These are phyloP conservation scores for Sinocyclocheilus grahami DNA, from an alignment of 2,113 vertebrate genomes.

Conservation along the genomic window DNA sequence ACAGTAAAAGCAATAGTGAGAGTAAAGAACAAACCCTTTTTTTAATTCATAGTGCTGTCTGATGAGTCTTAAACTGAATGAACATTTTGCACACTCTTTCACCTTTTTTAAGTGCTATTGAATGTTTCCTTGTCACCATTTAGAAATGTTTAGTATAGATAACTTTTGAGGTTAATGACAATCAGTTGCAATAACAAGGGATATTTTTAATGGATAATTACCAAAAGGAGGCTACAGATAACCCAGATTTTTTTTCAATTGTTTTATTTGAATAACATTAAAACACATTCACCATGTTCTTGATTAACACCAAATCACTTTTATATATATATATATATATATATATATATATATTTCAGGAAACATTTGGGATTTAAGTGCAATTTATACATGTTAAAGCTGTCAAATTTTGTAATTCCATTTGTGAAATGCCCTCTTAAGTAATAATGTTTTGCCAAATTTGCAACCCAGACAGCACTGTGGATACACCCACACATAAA, in stretches of 20 bases:
- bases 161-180: conserved; percentile 57
- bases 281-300: neutral
- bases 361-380: conserved; percentile 25
- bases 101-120: neutral
- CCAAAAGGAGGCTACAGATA: neutral
- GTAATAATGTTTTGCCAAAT: conserved; percentile 16
- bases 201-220: neutral
- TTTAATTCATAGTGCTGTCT: conserved; percentile 58
- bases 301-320: neutral
- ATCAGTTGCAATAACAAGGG: conserved; percentile 38
- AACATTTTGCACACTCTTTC: conserved; percentile 31
- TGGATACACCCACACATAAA: conserved; percentile 14
- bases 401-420: neutral
- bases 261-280: neutral
- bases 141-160: neutral
- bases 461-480: conserved; percentile 24
- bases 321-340: neutral
- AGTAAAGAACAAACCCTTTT: neutral
- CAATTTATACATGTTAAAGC: conserved; percentile 2
- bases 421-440: neutral
- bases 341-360: too few relatives aligned
- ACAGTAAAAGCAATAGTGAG: conserved; percentile 24
- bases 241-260: neutral
- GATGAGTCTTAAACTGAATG: conserved; percentile 56
- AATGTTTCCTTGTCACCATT: neutral